Conservation (phyloP, 2,113 vertebrate genomes). For the Bombycilla garrulus region DNA sequence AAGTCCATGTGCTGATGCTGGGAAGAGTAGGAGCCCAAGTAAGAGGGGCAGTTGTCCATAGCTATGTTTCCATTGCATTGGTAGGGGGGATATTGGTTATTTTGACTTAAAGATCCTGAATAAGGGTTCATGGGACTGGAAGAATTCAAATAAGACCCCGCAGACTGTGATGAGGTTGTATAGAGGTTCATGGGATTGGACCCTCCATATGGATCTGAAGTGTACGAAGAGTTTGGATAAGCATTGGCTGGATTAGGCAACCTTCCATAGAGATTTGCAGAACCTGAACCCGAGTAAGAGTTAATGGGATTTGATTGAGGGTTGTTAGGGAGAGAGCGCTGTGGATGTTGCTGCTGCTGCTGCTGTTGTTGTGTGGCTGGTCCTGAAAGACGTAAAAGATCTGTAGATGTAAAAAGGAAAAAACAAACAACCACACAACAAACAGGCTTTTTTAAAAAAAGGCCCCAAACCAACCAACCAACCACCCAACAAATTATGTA, state of each 20-base stretch:
- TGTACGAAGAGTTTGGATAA: conserved; percentile 81
- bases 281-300: conserved; percentile 75
- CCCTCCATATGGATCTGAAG: conserved; percentile 79
- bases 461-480: background rate
- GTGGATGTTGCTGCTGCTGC: conserved; percentile 59
- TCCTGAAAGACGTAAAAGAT: conserved; percentile 74
- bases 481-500: background rate
- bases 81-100: conserved; percentile 81
- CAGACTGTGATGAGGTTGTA: conserved; percentile 75
- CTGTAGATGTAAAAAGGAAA: conserved; percentile 59
- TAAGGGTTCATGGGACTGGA: conserved; percentile 79
- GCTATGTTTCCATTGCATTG: conserved; percentile 87
- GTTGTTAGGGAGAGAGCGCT: conserved; percentile 65
- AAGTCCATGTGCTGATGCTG: conserved; percentile 85
- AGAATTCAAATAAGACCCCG: conserved; percentile 85
- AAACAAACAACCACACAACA: conserved; percentile 3
- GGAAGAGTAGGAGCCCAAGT: conserved; percentile 77
- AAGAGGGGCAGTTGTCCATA: conserved; percentile 81
- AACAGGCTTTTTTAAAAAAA: background rate
- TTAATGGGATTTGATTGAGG: conserved; percentile 74
- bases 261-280: conserved; percentile 76
- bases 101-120: conserved; percentile 76
- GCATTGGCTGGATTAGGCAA: conserved; percentile 75
- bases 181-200: conserved; percentile 78
- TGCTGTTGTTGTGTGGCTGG: conserved; percentile 61